A percentile compares a stretch with the other conserved stretches of the same genome.
phyloP scores from a whole-genome alignment of 2,797 vertebrate genomes.

The Anabacerthia variegaticeps region DNA sequence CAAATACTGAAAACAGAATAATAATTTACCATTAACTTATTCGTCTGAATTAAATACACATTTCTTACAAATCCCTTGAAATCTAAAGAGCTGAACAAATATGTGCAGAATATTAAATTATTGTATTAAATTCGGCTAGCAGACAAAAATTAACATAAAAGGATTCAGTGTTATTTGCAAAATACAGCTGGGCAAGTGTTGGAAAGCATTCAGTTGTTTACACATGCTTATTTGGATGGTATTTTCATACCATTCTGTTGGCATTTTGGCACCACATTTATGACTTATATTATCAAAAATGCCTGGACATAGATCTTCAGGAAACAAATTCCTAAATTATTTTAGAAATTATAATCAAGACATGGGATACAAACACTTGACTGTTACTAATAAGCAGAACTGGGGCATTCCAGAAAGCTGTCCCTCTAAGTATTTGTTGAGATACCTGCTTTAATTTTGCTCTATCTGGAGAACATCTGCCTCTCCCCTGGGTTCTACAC shows the following conservation, averaged over 20 bases:
- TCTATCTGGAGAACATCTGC: neutral
- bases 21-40: neutral
- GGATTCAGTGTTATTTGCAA: neutral
- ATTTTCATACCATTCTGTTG: neutral
- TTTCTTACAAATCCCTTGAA: constrained; percentile 8
- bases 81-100: constrained; percentile 1
- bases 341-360: neutral
- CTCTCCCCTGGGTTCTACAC: neutral
- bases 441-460: neutral
- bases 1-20: neutral
- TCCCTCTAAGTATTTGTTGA: neutral
- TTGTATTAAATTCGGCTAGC: neutral
- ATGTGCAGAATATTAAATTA: neutral
- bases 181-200: neutral
- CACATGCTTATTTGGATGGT: neutral
- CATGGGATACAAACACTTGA: neutral
- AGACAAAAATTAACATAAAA: neutral
- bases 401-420: neutral
- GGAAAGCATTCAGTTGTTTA: neutral
- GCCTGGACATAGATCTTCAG: neutral
- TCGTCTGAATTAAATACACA: neutral
- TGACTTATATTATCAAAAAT: neutral
- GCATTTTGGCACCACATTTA: neutral
- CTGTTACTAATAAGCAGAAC: neutral
- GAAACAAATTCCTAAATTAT: neutral